Percentiles rank a stretch among this genome's conserved stretches.
These are phyloP conservation scores for Nemurella pictetii DNA, from an alignment of 2,888 invertebrate genomes.

Conservation along the genomic window DNA sequence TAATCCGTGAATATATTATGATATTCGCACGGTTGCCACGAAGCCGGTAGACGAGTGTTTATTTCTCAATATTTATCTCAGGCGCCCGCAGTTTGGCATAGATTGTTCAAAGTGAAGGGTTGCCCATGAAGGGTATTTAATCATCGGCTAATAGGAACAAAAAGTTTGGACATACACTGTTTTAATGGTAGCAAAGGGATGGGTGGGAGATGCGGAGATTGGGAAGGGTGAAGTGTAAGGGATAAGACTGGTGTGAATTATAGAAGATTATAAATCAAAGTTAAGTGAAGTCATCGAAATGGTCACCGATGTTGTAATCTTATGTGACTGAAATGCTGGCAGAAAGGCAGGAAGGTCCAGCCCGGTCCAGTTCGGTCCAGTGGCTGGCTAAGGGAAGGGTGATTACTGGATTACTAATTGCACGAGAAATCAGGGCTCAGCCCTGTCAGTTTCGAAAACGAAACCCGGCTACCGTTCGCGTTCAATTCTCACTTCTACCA, in stretches of 20 bases:
- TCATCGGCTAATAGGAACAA: slow-evolving; percentile 28
- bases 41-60: not conserved
- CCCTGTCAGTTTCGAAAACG: too few relatives aligned
- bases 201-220: not conserved
- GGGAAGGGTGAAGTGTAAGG: not conserved
- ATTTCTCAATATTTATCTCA: slow-evolving; percentile 1
- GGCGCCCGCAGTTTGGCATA: not conserved
- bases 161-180: slow-evolving; percentile 6
- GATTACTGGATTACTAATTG: not conserved
- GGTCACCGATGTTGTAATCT: slow-evolving; percentile 23
- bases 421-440: not conserved
- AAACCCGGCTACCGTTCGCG: too few relatives aligned
- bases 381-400: not conserved
- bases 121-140: slow-evolving; percentile 25
- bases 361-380: not conserved
- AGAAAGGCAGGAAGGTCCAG: not conserved
- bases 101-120: slow-evolving; percentile 23
- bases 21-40: not conserved
- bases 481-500: too few relatives aligned
- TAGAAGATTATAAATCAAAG: slow-evolving; percentile 28
- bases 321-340: slow-evolving; percentile 17
- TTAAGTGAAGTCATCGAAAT: slow-evolving; percentile 18
- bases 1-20: not conserved
- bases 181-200: slow-evolving; percentile 17
- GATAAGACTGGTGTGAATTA: slow-evolving; percentile 24